Conservation (phyloP, 2,888 invertebrate genomes). For the Lissocephala sabroskyi region DNA sequence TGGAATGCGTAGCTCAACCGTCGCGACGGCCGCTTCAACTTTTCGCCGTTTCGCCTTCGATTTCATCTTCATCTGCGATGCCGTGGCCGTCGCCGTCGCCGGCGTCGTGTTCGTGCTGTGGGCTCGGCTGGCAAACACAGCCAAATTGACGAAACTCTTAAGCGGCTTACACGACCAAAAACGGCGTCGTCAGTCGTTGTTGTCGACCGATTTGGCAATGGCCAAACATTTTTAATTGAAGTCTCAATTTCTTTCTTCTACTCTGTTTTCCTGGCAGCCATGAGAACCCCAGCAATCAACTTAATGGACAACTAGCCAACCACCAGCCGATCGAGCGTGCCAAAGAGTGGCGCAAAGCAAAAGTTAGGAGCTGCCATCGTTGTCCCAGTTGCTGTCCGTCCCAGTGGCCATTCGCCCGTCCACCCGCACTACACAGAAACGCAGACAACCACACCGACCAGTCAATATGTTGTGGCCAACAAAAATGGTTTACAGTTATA, state of each 20-base stretch:
- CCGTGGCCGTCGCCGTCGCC: too few relatives aligned
- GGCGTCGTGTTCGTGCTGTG: too few relatives aligned
- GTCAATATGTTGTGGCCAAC: constrained; percentile 61
- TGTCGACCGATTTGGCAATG: background rate
- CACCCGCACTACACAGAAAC: too few relatives aligned
- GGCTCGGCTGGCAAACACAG: constrained; percentile 1
- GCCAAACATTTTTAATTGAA: background rate
- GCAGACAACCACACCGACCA: constrained; percentile 22
- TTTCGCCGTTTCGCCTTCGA: too few relatives aligned
- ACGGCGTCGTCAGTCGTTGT: too few relatives aligned
- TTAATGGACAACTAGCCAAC: too few relatives aligned
- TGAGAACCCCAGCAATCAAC: background rate
- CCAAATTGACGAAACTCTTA: background rate
- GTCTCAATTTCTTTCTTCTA: background rate
- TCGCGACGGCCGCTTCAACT: background rate
- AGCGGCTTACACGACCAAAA: background rate
- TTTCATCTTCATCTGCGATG: too few relatives aligned
- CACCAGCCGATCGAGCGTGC: too few relatives aligned
- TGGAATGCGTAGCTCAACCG: constrained; percentile 1
- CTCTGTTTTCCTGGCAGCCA: background rate
- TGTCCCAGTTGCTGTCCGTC: too few relatives aligned
- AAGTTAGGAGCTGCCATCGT: too few relatives aligned
- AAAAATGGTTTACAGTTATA: constrained; percentile 71
- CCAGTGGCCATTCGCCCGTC: too few relatives aligned
- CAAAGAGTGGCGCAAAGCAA: too few relatives aligned